Evolutionary conservation across 2,888 invertebrate genomes (phyloP).

Genomic region (Junonia oenone): DNA sequence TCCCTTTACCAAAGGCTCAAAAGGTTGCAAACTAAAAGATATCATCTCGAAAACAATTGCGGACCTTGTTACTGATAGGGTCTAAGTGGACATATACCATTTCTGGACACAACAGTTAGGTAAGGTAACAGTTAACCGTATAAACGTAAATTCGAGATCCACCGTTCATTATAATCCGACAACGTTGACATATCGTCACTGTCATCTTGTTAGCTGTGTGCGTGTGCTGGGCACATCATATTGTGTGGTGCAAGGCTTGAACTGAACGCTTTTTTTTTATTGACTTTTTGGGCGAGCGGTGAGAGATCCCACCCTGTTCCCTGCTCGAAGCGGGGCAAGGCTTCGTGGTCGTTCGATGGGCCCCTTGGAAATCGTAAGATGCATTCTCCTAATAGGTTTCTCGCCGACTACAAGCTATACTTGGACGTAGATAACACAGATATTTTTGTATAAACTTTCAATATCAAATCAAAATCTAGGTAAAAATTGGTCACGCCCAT

Average conservation of each 20-base stretch:
- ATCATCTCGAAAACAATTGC: constrained; percentile 23
- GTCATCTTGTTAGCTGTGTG: constrained; percentile 39
- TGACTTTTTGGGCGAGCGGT: too few species aligned
- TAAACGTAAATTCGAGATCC: constrained; percentile 23
- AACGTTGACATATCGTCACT: constrained; percentile 44
- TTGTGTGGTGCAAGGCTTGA: constrained; percentile 22
- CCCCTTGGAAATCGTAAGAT: too few species aligned
- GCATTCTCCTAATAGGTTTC: too few species aligned
- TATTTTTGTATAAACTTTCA: too few species aligned
- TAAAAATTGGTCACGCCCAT: too few species aligned
- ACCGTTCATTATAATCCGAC: constrained; percentile 29
- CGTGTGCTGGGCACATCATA: constrained; percentile 31
- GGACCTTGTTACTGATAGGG: constrained; percentile 13
- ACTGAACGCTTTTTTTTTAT: neutral
- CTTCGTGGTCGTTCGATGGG: too few species aligned
- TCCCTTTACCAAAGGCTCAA: neutral
- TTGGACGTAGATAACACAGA: too few species aligned
- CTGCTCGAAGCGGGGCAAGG: too few species aligned
- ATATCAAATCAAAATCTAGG: too few species aligned
- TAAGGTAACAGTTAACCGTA: constrained; percentile 5
- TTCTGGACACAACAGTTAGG: constrained; percentile 13
- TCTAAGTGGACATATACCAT: constrained; percentile 23
- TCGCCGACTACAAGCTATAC: too few species aligned
- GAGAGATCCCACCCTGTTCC: too few species aligned
- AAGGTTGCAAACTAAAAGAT: neutral